These are phyloP conservation scores for Trichomalopsis sarcophagae DNA, from an alignment of 1,140 invertebrate genomes.

Conservation along the genomic window DNA sequence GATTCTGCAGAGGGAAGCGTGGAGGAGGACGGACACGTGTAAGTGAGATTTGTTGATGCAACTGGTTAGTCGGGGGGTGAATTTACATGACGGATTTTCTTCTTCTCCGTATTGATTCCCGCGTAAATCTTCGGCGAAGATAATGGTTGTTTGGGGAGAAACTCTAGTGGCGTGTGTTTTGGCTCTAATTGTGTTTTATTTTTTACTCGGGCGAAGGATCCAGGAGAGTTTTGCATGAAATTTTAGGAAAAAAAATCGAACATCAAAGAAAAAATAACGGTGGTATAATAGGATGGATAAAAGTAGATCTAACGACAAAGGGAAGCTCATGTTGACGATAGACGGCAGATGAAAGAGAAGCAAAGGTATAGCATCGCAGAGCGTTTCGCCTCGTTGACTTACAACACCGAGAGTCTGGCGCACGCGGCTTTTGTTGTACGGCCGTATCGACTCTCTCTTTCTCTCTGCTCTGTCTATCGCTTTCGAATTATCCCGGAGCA, in stretches of 20 bases:
- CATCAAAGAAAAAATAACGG: background rate
- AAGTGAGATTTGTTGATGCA: conserved; percentile 28
- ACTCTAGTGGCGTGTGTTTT: too few relatives aligned
- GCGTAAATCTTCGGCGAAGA: background rate
- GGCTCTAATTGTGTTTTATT: too few relatives aligned
- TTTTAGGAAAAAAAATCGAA: background rate
- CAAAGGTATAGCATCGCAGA: too few relatives aligned
- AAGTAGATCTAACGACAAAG: background rate
- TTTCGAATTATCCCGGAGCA: background rate
- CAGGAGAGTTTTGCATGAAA: background rate
- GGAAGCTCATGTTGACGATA: background rate
- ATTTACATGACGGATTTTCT: conserved; percentile 16
- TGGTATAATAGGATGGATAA: too few relatives aligned
- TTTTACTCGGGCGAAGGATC: too few relatives aligned
- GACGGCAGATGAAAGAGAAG: background rate
- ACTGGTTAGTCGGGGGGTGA: background rate
- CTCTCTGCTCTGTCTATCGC: background rate
- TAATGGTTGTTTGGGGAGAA: background rate
- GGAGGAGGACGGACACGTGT: background rate
- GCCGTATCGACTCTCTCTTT: background rate
- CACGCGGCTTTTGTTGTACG: background rate
- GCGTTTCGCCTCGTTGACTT: background rate
- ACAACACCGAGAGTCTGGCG: background rate
- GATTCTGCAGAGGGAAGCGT: background rate
- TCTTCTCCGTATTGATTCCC: background rate